These are phyloP conservation scores for Chelonoidis abingdonii DNA, from an alignment of 2,113 vertebrate species.

Conservation along the genomic window DNA sequence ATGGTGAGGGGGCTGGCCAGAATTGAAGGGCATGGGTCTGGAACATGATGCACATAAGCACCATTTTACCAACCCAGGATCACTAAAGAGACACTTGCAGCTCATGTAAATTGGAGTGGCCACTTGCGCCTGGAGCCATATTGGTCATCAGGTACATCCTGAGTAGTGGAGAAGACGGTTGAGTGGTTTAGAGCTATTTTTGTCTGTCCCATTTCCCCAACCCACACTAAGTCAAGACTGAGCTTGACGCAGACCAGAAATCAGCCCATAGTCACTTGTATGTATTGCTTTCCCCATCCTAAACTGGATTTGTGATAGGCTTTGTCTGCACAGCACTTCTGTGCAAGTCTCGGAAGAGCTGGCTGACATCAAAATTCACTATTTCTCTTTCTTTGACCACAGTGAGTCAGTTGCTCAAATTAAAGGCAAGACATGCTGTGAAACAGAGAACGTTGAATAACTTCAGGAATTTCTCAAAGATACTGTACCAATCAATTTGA, in stretches of 20 bases:
- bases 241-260: neutral
- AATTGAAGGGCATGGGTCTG: neutral
- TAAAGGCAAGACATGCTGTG: slow-evolving; percentile 36
- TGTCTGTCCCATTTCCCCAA: neutral
- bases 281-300: neutral
- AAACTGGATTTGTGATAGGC: neutral
- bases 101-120: neutral
- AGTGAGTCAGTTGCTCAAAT: neutral
- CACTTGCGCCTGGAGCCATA: neutral
- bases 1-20: neutral
- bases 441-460: slow-evolving; percentile 26
- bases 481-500: neutral
- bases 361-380: slow-evolving; percentile 12
- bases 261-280: neutral
- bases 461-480: neutral
- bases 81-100: neutral
- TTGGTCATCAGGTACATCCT: neutral
- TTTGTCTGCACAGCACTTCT: neutral
- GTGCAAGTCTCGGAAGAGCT: accelerated
- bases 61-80: neutral
- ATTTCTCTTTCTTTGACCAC: slow-evolving; percentile 2
- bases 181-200: neutral
- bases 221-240: neutral
- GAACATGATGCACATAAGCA: neutral
- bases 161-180: neutral